Base-by-base conservation (phyloP, 2,888 invertebrate genomes). In the Diaperis boleti region DNA sequence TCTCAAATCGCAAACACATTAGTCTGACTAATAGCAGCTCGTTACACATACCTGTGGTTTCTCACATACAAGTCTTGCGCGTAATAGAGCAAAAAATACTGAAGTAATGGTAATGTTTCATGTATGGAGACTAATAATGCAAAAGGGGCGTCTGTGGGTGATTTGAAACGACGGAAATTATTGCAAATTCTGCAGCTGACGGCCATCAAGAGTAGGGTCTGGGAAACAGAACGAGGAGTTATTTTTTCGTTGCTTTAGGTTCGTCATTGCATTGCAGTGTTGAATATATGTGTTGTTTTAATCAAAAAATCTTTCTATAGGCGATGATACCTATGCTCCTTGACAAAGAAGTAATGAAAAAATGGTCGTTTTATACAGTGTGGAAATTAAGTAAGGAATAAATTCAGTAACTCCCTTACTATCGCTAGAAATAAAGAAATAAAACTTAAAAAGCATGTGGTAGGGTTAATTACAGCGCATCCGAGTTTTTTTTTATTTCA, bases 111-210 rank as follows among this genome's bases (percentile, higher is more conserved):
- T 4, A 4, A 33, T 33, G 33, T 33, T 33, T 33, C 11, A 33
- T 33, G 10, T 11, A 33, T n/a, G 11, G n/a, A 33, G 33, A 13
- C 13, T 31, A 33, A 33, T 33, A 33, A 33, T 33, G 33, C 11
- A 33, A 33, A 11, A 11, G 11, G 11, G n/a, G 33, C 7, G 22
- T 22, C 7, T 22, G 7, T 29, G 37, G 37, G 39, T n/a, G 37
- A 13, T 26, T 22, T 20, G 7, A 29, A 35, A 50, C 35, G 20
- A 35, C 49, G 18, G 37, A 52, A 37, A 52, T 52, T 22, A 52
- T 52, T 52, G 37, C 14, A 37, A 52, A 52, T 37, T n/a, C 52
- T 52, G 37, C 22, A 37, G 22, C 20, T 39, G 52, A 52, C 52
- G 37, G 11, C 11, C 37, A 52, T 52, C 52, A 52, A 14, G 7